Evolutionary conservation across 2,888 invertebrate genomes (phyloP), one percentile per base, ranked within the genome.

Genomic region (Ametastegia equiseti): DNA sequence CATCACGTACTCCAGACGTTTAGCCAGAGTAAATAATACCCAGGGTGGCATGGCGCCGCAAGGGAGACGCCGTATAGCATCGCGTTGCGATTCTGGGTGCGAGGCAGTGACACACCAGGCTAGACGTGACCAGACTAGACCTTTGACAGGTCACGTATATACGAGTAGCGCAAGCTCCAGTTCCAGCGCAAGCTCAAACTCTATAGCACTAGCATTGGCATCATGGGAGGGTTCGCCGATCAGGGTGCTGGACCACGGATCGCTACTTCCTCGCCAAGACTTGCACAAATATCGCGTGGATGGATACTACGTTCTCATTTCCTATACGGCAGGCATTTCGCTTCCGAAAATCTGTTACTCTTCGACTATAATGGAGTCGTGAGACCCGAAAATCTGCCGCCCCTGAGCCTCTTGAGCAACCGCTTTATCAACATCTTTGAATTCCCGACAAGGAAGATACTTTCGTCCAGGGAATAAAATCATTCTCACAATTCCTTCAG

Each of bases 11-110:
- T 75, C 75, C 33, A 54, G 54, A 54, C 75, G 75, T 75, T 75
- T 75, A 75, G 75, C 75, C 75, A 33, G 75, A 75, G 75, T 75
- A 75, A 75, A 75, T 75, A 75, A 54, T 75, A 75, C 75, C 75
- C 47, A 11, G n/a, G n/a, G n/a, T n/a, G n/a, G 45, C 36, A n/a
- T 39, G 39, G 67, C 67, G 71, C 27, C 47, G 19, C n/a, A n/a
- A 27, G 27, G 71, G 75, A 45, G 54, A 45, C 36, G 36, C 67
- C 19, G 9, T n/a, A 54, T 54, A 19, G 9, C 54, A 54, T 23
- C 54, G 23, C 7, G n/a, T 73, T 54, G 15, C 75, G 75, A 75
- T 75, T 54, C 75, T 11, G 75, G 54, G 30, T 50, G 75, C 36
- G 75, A 23, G 23, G 27, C 75, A 50, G 54, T 75, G 60, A 60